Evolutionary conservation across 2,113 vertebrate species (phyloP).

Genomic region (Apodemus speciosus): DNA sequence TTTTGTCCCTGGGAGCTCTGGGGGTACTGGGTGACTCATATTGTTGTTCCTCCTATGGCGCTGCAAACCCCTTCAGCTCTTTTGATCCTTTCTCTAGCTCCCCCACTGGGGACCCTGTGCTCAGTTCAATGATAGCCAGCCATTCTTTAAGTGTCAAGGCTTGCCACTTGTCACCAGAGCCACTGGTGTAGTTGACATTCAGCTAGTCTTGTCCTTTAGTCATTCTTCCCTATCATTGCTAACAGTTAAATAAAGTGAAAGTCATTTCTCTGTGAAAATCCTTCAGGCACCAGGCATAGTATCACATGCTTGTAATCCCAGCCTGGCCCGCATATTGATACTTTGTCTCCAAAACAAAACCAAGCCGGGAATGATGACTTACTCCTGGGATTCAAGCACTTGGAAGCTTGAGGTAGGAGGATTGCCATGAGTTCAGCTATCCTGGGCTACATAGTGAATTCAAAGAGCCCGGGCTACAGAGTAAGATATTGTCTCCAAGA

Average conservation of each 20-base stretch:
- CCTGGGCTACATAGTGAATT: background rate
- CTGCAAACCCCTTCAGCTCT: no score
- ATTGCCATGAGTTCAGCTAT: background rate
- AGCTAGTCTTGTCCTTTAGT: background rate
- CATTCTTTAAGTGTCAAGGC: background rate
- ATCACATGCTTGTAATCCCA: background rate
- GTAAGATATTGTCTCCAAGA: background rate
- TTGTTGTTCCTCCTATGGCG: no score
- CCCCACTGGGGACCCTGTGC: no score
- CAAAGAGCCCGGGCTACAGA: background rate
- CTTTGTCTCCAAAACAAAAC: background rate
- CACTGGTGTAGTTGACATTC: background rate
- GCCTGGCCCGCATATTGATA: background rate
- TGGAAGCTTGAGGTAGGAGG: background rate
- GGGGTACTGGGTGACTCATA: no score
- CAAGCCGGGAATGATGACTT: background rate
- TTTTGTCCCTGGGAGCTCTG: no score
- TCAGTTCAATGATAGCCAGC: background rate
- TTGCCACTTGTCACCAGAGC: background rate
- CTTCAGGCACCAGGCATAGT: background rate
- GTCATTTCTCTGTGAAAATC: background rate
- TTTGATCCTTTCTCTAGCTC: no score
- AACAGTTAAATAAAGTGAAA: slow-evolving; percentile 25
- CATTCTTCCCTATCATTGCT: background rate
- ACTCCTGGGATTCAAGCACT: background rate